These are phyloP conservation scores for Steinernema khuongi DNA, from an alignment of 1,140 invertebrate species.

Conservation along the genomic window DNA sequence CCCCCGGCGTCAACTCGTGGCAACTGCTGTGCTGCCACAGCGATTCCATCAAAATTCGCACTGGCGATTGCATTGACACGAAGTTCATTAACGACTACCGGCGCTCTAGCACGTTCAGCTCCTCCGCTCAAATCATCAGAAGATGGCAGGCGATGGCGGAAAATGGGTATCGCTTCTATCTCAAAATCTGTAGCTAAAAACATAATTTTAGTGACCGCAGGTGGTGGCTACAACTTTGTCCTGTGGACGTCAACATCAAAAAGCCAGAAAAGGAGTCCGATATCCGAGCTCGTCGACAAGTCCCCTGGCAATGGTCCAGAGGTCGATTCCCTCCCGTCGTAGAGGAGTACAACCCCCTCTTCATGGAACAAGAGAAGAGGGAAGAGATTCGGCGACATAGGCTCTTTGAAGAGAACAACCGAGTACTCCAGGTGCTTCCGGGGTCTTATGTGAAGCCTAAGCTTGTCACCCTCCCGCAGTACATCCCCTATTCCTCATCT, in stretches of 20 bases:
- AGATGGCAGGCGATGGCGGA: slow-evolving; percentile 48
- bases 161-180: slow-evolving; percentile 40
- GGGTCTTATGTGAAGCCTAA: neutral
- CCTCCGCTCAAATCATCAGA: slow-evolving; percentile 44
- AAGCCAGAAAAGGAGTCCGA: slow-evolving; percentile 32
- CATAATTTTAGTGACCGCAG: slow-evolving; percentile 39
- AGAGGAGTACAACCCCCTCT: slow-evolving; percentile 41
- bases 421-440: neutral
- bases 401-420: slow-evolving; percentile 20
- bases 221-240: slow-evolving; percentile 51
- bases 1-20: slow-evolving; percentile 39
- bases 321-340: slow-evolving; percentile 42
- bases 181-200: neutral
- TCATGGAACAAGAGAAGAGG: slow-evolving; percentile 36
- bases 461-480: neutral
- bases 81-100: slow-evolving; percentile 52
- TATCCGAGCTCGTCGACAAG: slow-evolving; percentile 44
- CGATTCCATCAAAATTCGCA: slow-evolving; percentile 34
- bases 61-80: slow-evolving; percentile 45
- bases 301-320: slow-evolving; percentile 46
- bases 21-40: slow-evolving; percentile 48
- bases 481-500: neutral
- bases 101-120: slow-evolving; percentile 45
- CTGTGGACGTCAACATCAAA: slow-evolving; percentile 42
- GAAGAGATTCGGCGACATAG: slow-evolving; percentile 27